These are phyloP conservation scores for Papilio aristodemus DNA, from an alignment of 1,140 invertebrate genomes.

Conservation along the genomic window DNA sequence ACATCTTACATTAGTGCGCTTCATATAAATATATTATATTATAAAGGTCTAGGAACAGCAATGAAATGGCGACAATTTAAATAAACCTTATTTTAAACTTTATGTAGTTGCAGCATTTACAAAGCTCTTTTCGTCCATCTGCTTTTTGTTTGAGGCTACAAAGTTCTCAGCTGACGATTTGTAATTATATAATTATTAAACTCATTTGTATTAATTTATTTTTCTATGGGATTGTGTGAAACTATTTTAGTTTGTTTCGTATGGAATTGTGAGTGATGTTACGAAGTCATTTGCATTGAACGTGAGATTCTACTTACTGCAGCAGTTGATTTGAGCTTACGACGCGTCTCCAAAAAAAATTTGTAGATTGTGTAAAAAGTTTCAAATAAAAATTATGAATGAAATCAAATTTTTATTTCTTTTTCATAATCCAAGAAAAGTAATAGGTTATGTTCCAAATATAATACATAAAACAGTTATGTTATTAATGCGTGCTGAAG, in stretches of 20 bases:
- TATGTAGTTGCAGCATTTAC: background rate
- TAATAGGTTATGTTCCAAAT: background rate
- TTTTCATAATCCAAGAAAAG: too few species aligned
- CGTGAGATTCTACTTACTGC: constrained; percentile 13
- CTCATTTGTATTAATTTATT: constrained; percentile 10
- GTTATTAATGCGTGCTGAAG: too few species aligned
- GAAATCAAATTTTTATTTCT: background rate
- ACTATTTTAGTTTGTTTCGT: background rate
- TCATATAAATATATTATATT: too few species aligned
- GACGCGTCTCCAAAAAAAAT: background rate
- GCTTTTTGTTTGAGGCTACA: background rate
- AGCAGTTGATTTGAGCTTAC: background rate
- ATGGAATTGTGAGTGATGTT: background rate
- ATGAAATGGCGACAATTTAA: background rate
- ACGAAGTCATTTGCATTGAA: constrained; percentile 6
- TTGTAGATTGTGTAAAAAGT: constrained; percentile 33
- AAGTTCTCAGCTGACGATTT: background rate
- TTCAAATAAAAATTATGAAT: constrained; percentile 26
- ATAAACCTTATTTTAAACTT: background rate
- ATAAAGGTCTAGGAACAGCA: too few species aligned
- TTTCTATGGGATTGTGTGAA: constrained; percentile 1
- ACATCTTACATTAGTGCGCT: background rate
- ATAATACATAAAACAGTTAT: too few species aligned
- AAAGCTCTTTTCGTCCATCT: background rate
- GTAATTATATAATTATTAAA: constrained; percentile 4